Conservation (phyloP, 2,888 invertebrate genomes). For the Drosophila imparisetae region DNA sequence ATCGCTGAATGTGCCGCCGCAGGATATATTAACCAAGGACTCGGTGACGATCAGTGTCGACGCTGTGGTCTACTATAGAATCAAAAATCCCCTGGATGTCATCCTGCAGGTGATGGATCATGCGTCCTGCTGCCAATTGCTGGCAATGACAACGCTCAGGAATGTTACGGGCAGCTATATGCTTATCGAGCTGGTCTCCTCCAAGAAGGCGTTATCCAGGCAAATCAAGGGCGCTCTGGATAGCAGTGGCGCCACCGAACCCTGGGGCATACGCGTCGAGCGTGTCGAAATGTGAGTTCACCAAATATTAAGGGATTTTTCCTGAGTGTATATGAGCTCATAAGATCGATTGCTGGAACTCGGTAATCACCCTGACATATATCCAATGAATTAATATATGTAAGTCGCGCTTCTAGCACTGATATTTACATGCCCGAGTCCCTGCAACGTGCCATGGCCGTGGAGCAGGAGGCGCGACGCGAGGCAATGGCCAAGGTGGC, state of each 20-base stretch:
- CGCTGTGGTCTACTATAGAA: constrained; percentile 92
- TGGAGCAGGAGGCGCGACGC: constrained; percentile 69
- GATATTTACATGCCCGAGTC: constrained; percentile 66
- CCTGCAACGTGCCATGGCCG: constrained; percentile 71
- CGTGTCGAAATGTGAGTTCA: constrained; percentile 93
- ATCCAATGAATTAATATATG: background rate
- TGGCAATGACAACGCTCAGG: constrained; percentile 92
- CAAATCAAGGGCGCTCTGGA: constrained; percentile 93
- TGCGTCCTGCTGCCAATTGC: constrained; percentile 89
- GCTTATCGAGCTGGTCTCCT: constrained; percentile 95
- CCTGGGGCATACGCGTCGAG: constrained; percentile 96
- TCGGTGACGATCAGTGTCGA: constrained; percentile 96
- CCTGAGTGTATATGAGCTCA: background rate
- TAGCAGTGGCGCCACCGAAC: constrained; percentile 89
- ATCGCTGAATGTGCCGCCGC: constrained; percentile 88
- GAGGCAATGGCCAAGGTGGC: constrained; percentile 72
- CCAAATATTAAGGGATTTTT: background rate
- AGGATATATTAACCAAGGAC: constrained; percentile 92
- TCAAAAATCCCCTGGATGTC: constrained; percentile 90
- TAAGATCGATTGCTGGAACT: background rate
- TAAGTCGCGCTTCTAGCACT: constrained; percentile 38
- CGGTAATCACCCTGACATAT: background rate
- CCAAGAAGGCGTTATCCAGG: constrained; percentile 94
- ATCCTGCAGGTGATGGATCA: constrained; percentile 87
- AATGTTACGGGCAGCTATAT: constrained; percentile 96